Evolutionary conservation across 2,797 vertebrate species (phyloP).

Genomic region (Nyctalus aviator): DNA sequence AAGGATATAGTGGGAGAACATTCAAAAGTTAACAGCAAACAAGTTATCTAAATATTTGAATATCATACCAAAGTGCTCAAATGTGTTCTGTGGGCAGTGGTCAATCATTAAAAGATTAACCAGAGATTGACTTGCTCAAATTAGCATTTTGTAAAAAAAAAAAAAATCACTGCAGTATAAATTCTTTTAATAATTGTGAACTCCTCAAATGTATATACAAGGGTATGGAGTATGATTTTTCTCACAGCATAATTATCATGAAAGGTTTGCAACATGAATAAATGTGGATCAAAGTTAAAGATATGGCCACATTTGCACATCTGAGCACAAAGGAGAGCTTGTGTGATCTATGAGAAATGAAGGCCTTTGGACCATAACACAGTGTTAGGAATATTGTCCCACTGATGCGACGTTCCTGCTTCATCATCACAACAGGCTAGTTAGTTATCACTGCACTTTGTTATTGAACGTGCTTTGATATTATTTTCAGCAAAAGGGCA

Average conservation of each 20-base stretch:
- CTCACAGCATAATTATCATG: not conserved
- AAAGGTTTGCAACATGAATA: conserved; percentile 7
- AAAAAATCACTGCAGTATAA: not conserved
- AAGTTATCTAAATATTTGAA: not conserved
- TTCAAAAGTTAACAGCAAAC: not conserved
- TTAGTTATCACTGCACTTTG: not conserved
- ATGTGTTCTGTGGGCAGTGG: not conserved
- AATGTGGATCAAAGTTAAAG: not conserved
- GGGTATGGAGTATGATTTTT: not conserved
- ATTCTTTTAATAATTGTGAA: conserved; percentile 1
- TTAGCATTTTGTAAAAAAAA: not conserved
- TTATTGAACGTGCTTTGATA: conserved; percentile 33
- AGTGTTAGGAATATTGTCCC: not conserved
- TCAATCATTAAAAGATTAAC: not conserved
- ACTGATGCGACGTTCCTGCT: not conserved
- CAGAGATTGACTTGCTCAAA: not conserved
- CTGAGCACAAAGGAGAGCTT: not conserved
- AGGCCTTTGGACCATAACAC: not conserved
- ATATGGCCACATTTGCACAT: not conserved
- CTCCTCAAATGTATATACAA: not conserved
- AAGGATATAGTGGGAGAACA: not conserved
- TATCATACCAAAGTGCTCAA: not conserved
- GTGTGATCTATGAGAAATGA: not conserved
- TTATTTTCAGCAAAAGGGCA: conserved; percentile 56
- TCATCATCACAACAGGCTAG: not conserved